Evolutionary conservation across 2,888 invertebrate genomes (phyloP).

Genomic region (Timema cristinae): DNA sequence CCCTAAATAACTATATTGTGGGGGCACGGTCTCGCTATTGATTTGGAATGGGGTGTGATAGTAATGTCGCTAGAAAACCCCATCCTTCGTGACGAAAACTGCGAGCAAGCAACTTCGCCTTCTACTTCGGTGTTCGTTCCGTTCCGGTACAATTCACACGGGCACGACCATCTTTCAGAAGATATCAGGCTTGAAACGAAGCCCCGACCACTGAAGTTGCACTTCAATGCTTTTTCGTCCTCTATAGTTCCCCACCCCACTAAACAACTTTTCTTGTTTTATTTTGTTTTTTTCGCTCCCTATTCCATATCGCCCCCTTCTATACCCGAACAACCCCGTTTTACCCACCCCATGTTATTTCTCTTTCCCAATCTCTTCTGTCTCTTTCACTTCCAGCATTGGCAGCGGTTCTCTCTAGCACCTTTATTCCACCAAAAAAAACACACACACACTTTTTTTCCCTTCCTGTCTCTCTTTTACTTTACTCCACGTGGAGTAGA

Average conservation of each 20-base stretch:
- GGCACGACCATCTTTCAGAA: conserved; percentile 11
- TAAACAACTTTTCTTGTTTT: conserved; percentile 13
- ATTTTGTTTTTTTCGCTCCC: conserved; percentile 20
- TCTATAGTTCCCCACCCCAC: neutral
- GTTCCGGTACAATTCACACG: conserved; percentile 8
- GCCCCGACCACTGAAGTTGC: conserved; percentile 31
- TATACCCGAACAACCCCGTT: neutral
- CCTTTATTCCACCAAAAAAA: conserved; percentile 14
- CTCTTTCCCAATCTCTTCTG: neutral
- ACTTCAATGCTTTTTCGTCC: conserved; percentile 29
- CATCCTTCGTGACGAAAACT: too few relatives aligned
- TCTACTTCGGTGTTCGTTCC: neutral
- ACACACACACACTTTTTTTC: neutral
- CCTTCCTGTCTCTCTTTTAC: neutral
- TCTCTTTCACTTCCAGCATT: neutral
- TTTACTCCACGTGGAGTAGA: conserved; percentile 35
- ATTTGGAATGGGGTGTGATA: conserved; percentile 10
- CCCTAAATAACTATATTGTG: too few relatives aligned
- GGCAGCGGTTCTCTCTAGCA: conserved; percentile 5
- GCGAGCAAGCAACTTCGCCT: too few relatives aligned
- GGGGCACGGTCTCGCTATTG: neutral
- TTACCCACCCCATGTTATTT: conserved; percentile 17
- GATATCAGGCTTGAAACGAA: conserved; percentile 22
- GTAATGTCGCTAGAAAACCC: neutral
- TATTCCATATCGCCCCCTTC: conserved; percentile 14